A percentile compares a stretch with the other conserved stretches of the same genome.
phyloP scores from a whole-genome alignment of 2,888 invertebrate species.

The Sinodicranocentrus sp. region DNA sequence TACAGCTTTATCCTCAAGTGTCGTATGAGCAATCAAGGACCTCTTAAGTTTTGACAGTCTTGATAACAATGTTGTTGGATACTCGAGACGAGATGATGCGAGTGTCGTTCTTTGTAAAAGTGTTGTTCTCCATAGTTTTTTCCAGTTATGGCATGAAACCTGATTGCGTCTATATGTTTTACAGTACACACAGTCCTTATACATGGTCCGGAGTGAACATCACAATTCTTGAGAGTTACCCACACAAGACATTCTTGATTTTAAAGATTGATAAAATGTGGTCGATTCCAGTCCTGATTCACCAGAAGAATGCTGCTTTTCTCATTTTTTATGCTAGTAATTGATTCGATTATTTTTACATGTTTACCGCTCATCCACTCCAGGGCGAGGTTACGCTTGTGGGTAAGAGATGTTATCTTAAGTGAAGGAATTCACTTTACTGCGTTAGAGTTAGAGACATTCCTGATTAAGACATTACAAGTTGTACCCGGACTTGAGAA shows the following conservation, averaged over 20 bases:
- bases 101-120: conserved; percentile 15
- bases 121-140: conserved; percentile 19
- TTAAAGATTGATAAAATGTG: neutral
- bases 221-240: neutral
- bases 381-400: too few relatives aligned
- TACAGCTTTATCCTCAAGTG: conserved; percentile 39
- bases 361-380: neutral
- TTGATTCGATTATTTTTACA: conserved; percentile 1
- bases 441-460: too few relatives aligned
- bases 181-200: neutral
- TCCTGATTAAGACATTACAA: too few relatives aligned
- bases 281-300: neutral
- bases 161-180: neutral
- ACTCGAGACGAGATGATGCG: conserved; percentile 39
- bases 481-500: too few relatives aligned
- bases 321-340: neutral
- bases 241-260: neutral
- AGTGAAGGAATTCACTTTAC: too few relatives aligned
- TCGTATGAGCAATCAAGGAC: conserved; percentile 59
- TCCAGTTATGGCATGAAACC: conserved; percentile 10
- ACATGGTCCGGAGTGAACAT: neutral
- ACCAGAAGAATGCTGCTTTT: neutral
- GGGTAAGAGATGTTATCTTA: too few relatives aligned
- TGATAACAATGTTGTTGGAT: conserved; percentile 40
- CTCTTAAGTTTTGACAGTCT: conserved; percentile 44